phyloP scores from a whole-genome alignment of 2,797 vertebrate genomes.

The Hemibagrus guttatus region DNA sequence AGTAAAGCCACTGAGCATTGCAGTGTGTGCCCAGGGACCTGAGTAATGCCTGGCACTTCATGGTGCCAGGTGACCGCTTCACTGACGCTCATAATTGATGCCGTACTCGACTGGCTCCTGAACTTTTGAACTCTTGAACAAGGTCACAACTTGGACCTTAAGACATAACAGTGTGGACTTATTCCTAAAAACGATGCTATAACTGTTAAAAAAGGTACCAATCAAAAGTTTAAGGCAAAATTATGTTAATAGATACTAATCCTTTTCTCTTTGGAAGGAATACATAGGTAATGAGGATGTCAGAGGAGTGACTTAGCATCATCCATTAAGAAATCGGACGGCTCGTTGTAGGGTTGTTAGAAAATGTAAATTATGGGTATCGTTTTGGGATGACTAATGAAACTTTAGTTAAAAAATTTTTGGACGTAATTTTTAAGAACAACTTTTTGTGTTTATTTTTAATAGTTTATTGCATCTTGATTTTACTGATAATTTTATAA shows the following conservation, averaged over 20 bases:
- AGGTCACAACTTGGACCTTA: conserved; percentile 11
- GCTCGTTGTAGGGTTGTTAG: not conserved
- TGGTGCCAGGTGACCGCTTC: conserved; percentile 36
- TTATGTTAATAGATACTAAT: not conserved
- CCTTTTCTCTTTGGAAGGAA: not conserved
- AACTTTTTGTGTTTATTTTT: not conserved
- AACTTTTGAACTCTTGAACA: conserved; percentile 24
- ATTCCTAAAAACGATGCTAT: not conserved
- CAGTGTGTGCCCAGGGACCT: conserved; percentile 34
- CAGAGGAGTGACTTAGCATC: not conserved
- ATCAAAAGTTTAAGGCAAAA: not conserved
- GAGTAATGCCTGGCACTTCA: conserved; percentile 23
- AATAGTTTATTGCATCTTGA: not conserved
- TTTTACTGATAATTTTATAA: not conserved
- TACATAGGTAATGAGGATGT: not conserved
- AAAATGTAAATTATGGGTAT: not conserved
- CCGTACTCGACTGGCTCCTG: conserved; percentile 26
- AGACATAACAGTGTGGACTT: not conserved
- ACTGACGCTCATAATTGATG: conserved; percentile 11
- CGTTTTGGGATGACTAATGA: not conserved
- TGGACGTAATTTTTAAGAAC: not conserved
- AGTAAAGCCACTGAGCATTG: conserved; percentile 45
- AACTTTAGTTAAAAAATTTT: not conserved
- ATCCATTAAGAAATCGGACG: not conserved
- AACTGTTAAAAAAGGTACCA: too few species aligned